phyloP scores from a whole-genome alignment of 2,113 vertebrate species.

The Montifringilla adamsi region DNA sequence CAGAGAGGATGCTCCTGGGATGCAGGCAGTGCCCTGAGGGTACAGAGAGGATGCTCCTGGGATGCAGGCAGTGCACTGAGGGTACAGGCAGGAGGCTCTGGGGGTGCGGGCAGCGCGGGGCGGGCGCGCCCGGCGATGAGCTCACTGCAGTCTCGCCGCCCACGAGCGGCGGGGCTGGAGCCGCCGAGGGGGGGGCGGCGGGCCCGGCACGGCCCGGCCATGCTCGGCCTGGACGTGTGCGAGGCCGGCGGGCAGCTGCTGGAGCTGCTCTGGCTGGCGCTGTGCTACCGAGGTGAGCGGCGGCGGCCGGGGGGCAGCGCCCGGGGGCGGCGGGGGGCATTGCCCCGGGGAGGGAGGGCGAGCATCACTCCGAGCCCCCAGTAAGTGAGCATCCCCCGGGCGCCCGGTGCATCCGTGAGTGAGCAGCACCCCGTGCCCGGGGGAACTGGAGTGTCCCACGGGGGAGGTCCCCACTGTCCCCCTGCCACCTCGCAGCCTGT shows the following conservation, averaged over 20 bases:
- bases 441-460: background rate
- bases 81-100: background rate
- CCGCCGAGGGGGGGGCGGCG: slow-evolving; percentile 60
- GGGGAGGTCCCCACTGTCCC: background rate
- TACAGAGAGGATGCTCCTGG: too few relatives aligned
- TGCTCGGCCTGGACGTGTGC: slow-evolving; percentile 87
- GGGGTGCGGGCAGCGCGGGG: slow-evolving; percentile 18
- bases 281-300: slow-evolving; percentile 56
- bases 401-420: background rate
- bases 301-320: background rate
- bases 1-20: too few relatives aligned
- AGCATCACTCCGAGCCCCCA: background rate
- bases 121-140: slow-evolving; percentile 72
- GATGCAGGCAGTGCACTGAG: too few relatives aligned
- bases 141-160: slow-evolving; percentile 77
- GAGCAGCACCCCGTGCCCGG: background rate
- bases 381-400: background rate
- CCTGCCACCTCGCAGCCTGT: background rate
- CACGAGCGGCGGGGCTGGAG: slow-evolving; percentile 62
- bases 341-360: background rate
- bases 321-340: background rate
- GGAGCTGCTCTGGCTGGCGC: slow-evolving; percentile 85
- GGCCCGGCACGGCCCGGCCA: slow-evolving; percentile 62
- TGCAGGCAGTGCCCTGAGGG: too few relatives aligned
- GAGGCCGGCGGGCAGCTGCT: slow-evolving; percentile 79